Evolutionary conservation across 2,797 vertebrate genomes (phyloP), one percentile per base, ranked within the genome.

Genomic region (Pseudomugil tenellus): DNA sequence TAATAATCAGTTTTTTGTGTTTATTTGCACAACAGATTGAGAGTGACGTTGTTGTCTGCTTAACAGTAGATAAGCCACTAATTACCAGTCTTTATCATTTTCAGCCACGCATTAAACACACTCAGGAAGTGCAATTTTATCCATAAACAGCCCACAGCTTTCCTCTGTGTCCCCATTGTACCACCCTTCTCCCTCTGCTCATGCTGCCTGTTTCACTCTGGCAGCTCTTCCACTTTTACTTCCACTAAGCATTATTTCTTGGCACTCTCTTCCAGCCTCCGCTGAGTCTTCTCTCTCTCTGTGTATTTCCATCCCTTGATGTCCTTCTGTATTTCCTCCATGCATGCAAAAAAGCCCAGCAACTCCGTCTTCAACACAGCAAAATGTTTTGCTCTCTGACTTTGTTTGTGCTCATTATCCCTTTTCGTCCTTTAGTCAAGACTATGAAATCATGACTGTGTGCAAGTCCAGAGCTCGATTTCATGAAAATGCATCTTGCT

Each of bases 1-100:
- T 63, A 57, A 67, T 54, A 69, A 54, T 21, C 41, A 67, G 52
- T 35, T 25, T 77, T 69, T 63, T 75, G 29, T 73, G 54, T 66
- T 67, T 19, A 41, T 58, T 63, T 63, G 67, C 34, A 41, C 52
- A 65, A 70, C 49, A 83, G 68, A 80, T 70, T 77, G 51, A 74
- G 71, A 67, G 57, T 76, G 59, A 75, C 77, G 54, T 62, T 78
- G 56, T 58, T 76, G 60, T 87, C 57, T 83, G 53, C 51, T 57
- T 78, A 80, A 78, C 72, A 63, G 68, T 31, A 83, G 82, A 84
- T 83, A 72, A 89, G 63, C 49, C 63, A 55, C 70, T 89, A 84
- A 91, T 90, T 80, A 86, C 70, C 48, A 66, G 63, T 79, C 57
- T 87, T 83, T 84, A 80, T 83, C 75, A 83, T 76, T 84, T 67